phyloP scores from a whole-genome alignment of 2,888 invertebrate species.

The Lithophane ornitopus region DNA sequence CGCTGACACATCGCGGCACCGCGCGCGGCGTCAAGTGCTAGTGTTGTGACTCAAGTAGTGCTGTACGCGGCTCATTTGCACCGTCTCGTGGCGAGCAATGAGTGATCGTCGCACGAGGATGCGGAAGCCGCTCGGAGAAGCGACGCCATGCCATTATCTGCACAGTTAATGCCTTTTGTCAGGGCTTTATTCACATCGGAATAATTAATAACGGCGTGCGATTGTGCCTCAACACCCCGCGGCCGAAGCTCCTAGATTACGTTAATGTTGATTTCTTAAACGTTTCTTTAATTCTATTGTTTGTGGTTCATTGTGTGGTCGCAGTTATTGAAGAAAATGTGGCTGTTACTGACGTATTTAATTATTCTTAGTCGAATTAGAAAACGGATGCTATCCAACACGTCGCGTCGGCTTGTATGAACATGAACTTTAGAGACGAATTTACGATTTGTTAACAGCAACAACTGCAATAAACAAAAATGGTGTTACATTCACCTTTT shows the following conservation, averaged over 20 bases:
- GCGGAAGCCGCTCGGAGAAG: conserved; percentile 69
- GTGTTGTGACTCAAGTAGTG: conserved; percentile 34
- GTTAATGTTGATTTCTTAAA: conserved; percentile 65
- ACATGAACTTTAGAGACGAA: conserved; percentile 2
- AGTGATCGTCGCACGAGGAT: conserved; percentile 73
- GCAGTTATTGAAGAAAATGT: conserved; percentile 38
- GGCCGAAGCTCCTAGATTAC: conserved; percentile 65
- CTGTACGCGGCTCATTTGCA: conserved; percentile 61
- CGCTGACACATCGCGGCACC: conserved; percentile 36
- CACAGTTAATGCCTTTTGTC: conserved; percentile 82
- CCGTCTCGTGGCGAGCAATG: conserved; percentile 64
- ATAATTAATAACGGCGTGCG: conserved; percentile 82
- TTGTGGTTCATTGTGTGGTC: conserved; percentile 39
- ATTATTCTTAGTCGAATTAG: conserved; percentile 18
- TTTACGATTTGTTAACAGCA: conserved; percentile 24
- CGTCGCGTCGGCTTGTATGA: background rate
- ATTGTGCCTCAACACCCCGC: conserved; percentile 73
- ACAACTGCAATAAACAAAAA: conserved; percentile 39
- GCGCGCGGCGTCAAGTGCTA: conserved; percentile 8
- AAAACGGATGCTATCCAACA: background rate
- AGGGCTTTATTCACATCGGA: conserved; percentile 79
- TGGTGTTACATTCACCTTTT: conserved; percentile 34
- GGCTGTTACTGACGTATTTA: conserved; percentile 28
- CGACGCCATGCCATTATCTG: conserved; percentile 80
- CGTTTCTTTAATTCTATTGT: conserved; percentile 65